phyloP scores from a whole-genome alignment of 1,140 invertebrate species.

The Parapsyche elsis region DNA sequence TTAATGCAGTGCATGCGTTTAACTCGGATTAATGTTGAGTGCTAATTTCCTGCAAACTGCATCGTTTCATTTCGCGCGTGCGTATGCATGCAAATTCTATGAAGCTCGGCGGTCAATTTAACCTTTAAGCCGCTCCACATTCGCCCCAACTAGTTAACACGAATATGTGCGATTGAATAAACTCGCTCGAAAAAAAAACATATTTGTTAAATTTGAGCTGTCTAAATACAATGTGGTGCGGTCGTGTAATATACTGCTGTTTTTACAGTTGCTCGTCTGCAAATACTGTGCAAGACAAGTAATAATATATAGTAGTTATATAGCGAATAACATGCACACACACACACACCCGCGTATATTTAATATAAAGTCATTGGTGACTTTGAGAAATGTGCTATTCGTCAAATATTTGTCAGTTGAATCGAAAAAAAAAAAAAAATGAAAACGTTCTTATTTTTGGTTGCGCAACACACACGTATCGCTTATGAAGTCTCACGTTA shows the following conservation, averaged over 20 bases:
- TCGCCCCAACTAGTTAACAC: no score
- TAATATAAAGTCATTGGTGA: neutral
- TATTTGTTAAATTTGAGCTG: constrained; percentile 18
- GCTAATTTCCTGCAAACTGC: neutral
- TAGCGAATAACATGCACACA: no score
- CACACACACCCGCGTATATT: no score
- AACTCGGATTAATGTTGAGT: neutral
- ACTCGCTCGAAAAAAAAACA: neutral
- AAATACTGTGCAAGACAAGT: neutral
- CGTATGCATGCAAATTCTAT: constrained; percentile 1
- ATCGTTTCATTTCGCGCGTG: neutral
- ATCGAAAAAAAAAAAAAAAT: no score
- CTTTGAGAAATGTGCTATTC: constrained; percentile 4
- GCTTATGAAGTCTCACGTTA: no score
- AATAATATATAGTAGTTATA: no score
- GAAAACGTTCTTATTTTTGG: neutral
- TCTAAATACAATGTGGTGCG: neutral
- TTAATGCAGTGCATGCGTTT: neutral
- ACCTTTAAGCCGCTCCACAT: no score
- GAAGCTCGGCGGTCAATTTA: no score
- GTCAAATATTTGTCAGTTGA: neutral
- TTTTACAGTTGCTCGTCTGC: constrained; percentile 7
- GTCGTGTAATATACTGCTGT: constrained; percentile 2
- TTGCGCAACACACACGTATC: neutral
- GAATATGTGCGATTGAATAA: no score